A percentile compares a stretch with the other conserved stretches of the same genome.
Conservation (phyloP, 2,797 vertebrate species). For the Cirrhinus molitorella region DNA sequence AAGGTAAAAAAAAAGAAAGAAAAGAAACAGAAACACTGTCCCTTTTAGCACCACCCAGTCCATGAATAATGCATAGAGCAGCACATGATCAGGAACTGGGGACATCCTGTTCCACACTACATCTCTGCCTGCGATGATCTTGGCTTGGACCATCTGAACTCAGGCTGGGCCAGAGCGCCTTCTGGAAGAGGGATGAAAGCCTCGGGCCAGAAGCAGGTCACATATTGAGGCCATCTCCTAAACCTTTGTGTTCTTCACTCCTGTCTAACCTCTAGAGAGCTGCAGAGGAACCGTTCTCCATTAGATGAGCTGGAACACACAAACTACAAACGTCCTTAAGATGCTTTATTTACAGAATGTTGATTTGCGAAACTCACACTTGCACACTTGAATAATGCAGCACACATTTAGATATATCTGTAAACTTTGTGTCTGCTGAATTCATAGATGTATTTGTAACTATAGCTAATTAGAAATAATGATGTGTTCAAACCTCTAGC, state of each 20-base stretch:
- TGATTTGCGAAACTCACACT: background rate
- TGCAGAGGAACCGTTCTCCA: background rate
- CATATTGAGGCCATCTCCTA: background rate
- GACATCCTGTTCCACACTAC: slow-evolving; percentile 26
- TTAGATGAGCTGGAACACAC: background rate
- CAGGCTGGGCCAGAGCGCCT: background rate
- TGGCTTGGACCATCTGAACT: background rate
- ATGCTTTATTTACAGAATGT: background rate
- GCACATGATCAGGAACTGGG: background rate
- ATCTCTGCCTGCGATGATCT: background rate
- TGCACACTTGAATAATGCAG: background rate
- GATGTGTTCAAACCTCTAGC: background rate
- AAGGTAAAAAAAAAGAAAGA: background rate
- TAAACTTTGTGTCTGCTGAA: background rate
- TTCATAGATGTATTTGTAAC: background rate
- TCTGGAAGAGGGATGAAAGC: slow-evolving; percentile 11
- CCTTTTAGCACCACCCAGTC: background rate
- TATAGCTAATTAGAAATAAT: background rate
- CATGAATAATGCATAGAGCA: slow-evolving; percentile 35
- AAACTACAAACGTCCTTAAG: background rate
- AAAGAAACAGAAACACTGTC: background rate
- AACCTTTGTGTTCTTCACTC: background rate
- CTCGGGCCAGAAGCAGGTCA: slow-evolving; percentile 17
- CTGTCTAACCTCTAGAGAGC: background rate
- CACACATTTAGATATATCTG: background rate